phyloP scores from a whole-genome alignment of 1,140 invertebrate species.

The Coenobita brevimanus region DNA sequence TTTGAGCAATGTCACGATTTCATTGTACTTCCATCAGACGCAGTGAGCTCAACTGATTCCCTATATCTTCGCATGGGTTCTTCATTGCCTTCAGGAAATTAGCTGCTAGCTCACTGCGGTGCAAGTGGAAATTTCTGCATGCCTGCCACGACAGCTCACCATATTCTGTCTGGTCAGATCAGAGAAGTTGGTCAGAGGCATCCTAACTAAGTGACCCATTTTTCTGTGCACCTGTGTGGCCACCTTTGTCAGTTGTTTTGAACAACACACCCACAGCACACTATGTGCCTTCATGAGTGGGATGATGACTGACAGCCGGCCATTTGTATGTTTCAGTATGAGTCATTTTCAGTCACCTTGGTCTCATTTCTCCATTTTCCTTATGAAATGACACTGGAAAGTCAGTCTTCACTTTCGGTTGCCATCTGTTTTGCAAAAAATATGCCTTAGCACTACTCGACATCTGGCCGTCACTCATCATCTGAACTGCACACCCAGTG shows the following conservation, averaged over 20 bases:
- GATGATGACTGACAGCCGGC: constrained; percentile 8
- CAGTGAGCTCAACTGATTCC: constrained; percentile 3
- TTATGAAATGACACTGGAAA: constrained; percentile 5
- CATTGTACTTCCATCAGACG: neutral
- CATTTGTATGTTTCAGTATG: constrained; percentile 12
- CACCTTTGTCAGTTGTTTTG: constrained; percentile 12
- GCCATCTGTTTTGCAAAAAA: too few relatives aligned
- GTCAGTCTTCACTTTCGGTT: constrained; percentile 12
- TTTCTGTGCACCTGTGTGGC: constrained; percentile 12
- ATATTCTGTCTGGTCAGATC: constrained; percentile 10
- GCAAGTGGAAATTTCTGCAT: constrained; percentile 11
- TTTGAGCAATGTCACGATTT: constrained; percentile 11
- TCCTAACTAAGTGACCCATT: constrained; percentile 9
- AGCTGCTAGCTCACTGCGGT: constrained; percentile 8
- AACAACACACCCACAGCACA: constrained; percentile 10
- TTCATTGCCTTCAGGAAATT: constrained; percentile 15
- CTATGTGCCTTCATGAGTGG: neutral
- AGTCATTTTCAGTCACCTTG: constrained; percentile 3
- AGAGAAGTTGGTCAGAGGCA: constrained; percentile 8
- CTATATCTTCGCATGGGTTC: constrained; percentile 9
- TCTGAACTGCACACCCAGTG: too few relatives aligned
- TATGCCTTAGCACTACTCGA: too few relatives aligned
- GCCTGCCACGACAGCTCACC: constrained; percentile 3
- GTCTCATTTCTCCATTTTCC: constrained; percentile 8
- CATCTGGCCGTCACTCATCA: too few relatives aligned